Evolutionary conservation across 2,888 invertebrate species (phyloP).

Genomic region (Craniophora ligustri): DNA sequence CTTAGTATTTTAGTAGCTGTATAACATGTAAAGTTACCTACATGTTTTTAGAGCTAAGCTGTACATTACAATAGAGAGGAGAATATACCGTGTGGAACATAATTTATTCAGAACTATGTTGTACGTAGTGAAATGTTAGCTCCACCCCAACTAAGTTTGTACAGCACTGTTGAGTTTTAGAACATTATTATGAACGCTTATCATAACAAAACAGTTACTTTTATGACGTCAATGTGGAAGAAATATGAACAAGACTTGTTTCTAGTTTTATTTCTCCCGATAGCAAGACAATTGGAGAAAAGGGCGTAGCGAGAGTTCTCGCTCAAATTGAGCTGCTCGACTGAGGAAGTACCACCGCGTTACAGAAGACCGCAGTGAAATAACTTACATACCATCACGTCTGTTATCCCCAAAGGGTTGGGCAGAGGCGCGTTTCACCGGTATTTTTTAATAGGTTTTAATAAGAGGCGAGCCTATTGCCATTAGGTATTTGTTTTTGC

Average conservation of each 20-base stretch:
- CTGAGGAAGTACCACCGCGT: no score
- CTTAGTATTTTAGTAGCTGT: constrained; percentile 1
- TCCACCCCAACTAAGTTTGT: constrained; percentile 40
- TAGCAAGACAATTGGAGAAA: no score
- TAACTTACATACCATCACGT: no score
- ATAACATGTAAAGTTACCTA: constrained; percentile 1
- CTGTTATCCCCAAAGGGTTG: no score
- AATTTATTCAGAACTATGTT: constrained; percentile 51
- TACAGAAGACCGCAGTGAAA: no score
- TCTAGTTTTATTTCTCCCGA: no score
- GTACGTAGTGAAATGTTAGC: constrained; percentile 36
- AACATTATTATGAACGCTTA: constrained; percentile 36
- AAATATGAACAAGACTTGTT: constrained; percentile 3
- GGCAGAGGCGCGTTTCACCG: no score
- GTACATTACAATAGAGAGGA: constrained; percentile 31
- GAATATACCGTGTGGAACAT: constrained; percentile 33
- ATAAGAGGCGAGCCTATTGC: no score
- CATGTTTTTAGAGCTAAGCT: constrained; percentile 13
- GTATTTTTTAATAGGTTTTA: no score
- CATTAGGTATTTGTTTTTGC: no score
- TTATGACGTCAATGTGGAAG: constrained; percentile 8
- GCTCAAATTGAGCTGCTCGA: no score
- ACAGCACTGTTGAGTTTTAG: constrained; percentile 29
- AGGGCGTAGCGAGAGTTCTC: no score
- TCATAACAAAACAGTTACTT: constrained; percentile 35